These are phyloP conservation scores for Sparus aurata DNA, from an alignment of 2,797 vertebrate genomes.

Conservation along the genomic window DNA sequence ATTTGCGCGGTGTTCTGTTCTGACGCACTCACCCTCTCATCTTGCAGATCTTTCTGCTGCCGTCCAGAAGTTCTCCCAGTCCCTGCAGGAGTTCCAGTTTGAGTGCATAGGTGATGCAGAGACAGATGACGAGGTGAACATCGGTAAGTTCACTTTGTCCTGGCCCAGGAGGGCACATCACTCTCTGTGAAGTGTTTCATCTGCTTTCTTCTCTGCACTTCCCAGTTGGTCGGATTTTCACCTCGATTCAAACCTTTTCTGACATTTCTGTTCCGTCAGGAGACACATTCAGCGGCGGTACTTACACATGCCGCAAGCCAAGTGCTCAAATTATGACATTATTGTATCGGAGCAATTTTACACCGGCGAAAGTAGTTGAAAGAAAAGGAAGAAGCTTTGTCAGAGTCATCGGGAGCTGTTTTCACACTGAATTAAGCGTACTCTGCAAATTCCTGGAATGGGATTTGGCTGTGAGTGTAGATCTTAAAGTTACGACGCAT, in stretches of 20 bases:
- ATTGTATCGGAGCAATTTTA: slow-evolving; percentile 25
- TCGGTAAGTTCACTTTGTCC: slow-evolving; percentile 89
- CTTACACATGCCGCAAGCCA: neutral
- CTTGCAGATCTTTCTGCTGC: slow-evolving; percentile 94
- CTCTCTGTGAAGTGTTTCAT: slow-evolving; percentile 64
- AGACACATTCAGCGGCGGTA: slow-evolving; percentile 16
- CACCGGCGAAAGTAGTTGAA: slow-evolving; percentile 10
- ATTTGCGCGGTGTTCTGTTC: slow-evolving; percentile 7
- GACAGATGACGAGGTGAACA: slow-evolving; percentile 99
- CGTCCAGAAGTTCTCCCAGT: slow-evolving; percentile 98
- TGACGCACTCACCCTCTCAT: slow-evolving; percentile 30
- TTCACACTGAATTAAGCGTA: slow-evolving; percentile 36
- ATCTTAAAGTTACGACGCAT: slow-evolving; percentile 66
- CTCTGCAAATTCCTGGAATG: slow-evolving; percentile 50
- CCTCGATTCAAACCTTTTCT: slow-evolving; percentile 53
- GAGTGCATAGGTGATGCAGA: slow-evolving; percentile 99
- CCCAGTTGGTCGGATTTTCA: slow-evolving; percentile 48
- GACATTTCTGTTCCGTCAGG: slow-evolving; percentile 47
- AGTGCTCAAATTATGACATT: slow-evolving; percentile 15
- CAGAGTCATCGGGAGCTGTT: slow-evolving; percentile 34
- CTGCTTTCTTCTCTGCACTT: slow-evolving; percentile 73
- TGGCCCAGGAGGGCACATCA: slow-evolving; percentile 50
- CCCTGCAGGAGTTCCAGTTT: slow-evolving; percentile 98
- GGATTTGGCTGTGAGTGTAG: slow-evolving; percentile 57
- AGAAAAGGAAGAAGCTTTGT: slow-evolving; percentile 7